Evolutionary conservation across 2,797 vertebrate species (phyloP).

Genomic region (Coccyzus lansbergi): DNA sequence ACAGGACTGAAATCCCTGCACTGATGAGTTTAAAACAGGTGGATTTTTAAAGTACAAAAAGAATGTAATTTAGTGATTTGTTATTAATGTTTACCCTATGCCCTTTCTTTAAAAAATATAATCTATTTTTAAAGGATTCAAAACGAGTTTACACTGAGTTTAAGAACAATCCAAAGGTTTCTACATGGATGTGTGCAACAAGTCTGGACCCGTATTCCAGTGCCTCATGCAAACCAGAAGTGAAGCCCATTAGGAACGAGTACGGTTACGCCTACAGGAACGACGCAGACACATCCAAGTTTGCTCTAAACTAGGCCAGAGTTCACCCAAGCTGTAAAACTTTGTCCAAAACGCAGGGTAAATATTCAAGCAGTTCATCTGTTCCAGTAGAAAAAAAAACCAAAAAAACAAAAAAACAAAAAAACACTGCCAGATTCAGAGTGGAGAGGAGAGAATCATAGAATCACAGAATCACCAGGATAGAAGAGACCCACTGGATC

Average conservation of each 20-base stretch:
- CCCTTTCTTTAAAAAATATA: not conserved
- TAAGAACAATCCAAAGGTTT: not conserved
- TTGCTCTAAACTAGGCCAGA: not conserved
- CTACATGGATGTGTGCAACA: not conserved
- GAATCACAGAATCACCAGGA: no score
- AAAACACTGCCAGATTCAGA: not conserved
- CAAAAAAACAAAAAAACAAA: no score
- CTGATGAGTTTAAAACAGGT: not conserved
- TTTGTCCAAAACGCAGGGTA: not conserved
- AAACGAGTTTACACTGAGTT: not conserved
- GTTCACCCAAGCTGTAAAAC: not conserved
- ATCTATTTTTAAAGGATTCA: not conserved
- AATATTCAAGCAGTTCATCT: not conserved
- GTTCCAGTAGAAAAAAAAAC: not conserved
- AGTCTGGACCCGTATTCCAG: not conserved
- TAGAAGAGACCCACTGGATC: no score
- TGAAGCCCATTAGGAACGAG: not conserved
- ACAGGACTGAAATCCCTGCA: rapidly evolving
- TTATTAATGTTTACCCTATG: not conserved
- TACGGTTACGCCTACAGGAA: not conserved
- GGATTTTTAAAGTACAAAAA: not conserved
- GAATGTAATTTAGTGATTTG: not conserved
- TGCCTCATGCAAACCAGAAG: not conserved
- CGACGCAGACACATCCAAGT: not conserved
- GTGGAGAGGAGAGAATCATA: not conserved